phyloP scores from a whole-genome alignment of 2,888 invertebrate species.

The Himalopsyche japonica region DNA sequence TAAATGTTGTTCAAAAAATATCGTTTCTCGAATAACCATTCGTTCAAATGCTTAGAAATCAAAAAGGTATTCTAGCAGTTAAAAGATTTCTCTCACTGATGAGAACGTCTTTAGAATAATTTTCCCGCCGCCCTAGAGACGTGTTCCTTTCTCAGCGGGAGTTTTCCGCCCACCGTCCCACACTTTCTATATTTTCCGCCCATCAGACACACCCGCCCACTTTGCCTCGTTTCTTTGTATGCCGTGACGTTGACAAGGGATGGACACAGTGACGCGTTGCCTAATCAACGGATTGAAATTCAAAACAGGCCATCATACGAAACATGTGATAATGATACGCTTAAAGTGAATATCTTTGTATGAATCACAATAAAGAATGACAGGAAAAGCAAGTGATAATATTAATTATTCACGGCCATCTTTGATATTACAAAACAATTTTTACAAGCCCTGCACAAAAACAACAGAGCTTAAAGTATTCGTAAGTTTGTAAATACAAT shows the following conservation, averaged over 20 bases:
- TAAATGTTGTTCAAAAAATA: not conserved
- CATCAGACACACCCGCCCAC: not conserved
- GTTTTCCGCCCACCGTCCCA: not conserved
- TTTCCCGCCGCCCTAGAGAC: not conserved
- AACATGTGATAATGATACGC: slow-evolving; percentile 18
- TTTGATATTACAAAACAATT: too few relatives aligned
- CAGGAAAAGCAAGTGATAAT: not conserved
- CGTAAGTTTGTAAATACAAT: too few relatives aligned
- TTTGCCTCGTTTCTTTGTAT: slow-evolving; percentile 9
- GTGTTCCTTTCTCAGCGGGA: not conserved
- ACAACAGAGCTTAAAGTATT: too few relatives aligned
- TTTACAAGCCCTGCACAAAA: too few relatives aligned
- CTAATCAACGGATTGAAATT: slow-evolving; percentile 32
- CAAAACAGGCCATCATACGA: slow-evolving; percentile 13
- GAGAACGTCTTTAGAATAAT: not conserved
- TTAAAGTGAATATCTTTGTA: not conserved
- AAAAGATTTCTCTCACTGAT: not conserved
- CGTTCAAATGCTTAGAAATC: not conserved
- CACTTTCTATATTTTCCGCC: not conserved
- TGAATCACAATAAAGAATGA: not conserved
- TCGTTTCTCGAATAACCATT: not conserved
- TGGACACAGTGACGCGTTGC: slow-evolving; percentile 9
- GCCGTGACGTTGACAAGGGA: slow-evolving; percentile 32
- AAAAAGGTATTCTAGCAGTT: not conserved
- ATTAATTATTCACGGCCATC: not conserved